These are phyloP conservation scores for Parazoanthus darwini DNA, from an alignment of 92 coral and sea anemone genomes.

Conservation along the genomic window DNA sequence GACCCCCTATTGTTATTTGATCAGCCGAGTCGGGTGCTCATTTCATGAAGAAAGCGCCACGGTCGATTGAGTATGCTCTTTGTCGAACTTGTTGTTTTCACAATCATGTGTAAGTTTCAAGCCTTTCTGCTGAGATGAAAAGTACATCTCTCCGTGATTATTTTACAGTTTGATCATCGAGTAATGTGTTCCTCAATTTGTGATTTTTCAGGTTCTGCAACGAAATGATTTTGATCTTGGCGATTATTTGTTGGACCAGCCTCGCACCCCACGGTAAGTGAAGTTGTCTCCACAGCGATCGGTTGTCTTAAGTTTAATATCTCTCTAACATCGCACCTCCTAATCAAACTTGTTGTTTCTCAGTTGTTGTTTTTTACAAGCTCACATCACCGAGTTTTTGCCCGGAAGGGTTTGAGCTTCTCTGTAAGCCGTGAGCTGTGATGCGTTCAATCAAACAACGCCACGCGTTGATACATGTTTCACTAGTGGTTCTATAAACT, in stretches of 20 bases:
- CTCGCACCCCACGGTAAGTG: slow-evolving; percentile 66
- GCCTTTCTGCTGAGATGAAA: slow-evolving; percentile 10
- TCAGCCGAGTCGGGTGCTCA: slow-evolving; percentile 15
- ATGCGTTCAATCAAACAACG: neutral
- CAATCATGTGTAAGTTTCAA: slow-evolving; percentile 77
- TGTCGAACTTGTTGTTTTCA: slow-evolving; percentile 70
- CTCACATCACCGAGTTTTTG: neutral
- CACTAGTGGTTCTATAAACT: neutral
- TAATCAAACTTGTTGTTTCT: neutral
- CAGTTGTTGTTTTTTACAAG: neutral
- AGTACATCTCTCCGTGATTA: neutral
- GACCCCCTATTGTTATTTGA: slow-evolving; percentile 47
- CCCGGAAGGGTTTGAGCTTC: neutral
- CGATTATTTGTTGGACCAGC: slow-evolving; percentile 56
- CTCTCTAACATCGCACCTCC: neutral
- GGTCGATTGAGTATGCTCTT: slow-evolving; percentile 40
- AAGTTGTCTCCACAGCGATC: neutral
- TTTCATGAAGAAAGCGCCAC: slow-evolving; percentile 12
- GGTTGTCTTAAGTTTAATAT: neutral
- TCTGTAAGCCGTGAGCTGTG: neutral
- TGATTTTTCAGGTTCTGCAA: slow-evolving; percentile 50
- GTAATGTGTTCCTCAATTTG: neutral
- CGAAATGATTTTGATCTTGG: slow-evolving; percentile 64
- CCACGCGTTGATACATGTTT: neutral
- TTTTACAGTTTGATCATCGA: neutral